Conservation (phyloP, 1,140 invertebrate genomes). For the Meloidogyne hapla region DNA sequence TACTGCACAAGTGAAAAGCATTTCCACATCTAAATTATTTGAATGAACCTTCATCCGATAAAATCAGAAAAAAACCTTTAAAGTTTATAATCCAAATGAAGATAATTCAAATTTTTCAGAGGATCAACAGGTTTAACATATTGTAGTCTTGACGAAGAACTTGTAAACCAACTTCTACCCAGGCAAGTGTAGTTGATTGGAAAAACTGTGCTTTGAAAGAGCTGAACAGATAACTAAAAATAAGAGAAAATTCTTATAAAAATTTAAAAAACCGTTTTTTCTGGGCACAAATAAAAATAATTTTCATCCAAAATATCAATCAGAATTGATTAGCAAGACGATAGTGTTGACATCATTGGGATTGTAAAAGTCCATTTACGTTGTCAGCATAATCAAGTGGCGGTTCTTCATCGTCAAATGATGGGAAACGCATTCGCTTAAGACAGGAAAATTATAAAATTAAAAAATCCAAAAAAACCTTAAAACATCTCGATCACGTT, state of each 20-base stretch:
- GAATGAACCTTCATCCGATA: conserved; percentile 27
- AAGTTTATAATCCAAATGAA: conserved; percentile 98
- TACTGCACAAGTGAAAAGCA: conserved; percentile 97
- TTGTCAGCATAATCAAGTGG: no score
- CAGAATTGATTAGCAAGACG: no score
- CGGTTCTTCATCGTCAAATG: no score
- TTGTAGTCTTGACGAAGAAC: conserved; percentile 99
- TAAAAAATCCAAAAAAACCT: no score
- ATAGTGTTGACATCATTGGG: no score
- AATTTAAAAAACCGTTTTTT: conserved; percentile 78
- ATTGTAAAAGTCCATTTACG: no score
- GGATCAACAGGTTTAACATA: conserved; percentile 97
- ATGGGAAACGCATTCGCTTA: no score
- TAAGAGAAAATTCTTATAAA: conserved; percentile 12
- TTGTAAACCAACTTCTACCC: conserved; percentile 96
- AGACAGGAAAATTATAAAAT: no score
- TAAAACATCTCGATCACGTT: no score
- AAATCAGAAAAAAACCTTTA: conserved; percentile 70
- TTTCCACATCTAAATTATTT: conserved; percentile 99
- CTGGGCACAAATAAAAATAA: no score
- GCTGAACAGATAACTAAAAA: conserved; percentile 73
- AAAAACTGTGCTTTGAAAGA: conserved; percentile 99
- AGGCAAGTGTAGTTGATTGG: conserved; percentile 98
- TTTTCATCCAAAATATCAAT: no score
- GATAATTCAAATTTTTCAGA: conserved; percentile 98